These are phyloP conservation scores for Pterostichus niger DNA, from an alignment of 2,888 invertebrate species.

Conservation along the genomic window DNA sequence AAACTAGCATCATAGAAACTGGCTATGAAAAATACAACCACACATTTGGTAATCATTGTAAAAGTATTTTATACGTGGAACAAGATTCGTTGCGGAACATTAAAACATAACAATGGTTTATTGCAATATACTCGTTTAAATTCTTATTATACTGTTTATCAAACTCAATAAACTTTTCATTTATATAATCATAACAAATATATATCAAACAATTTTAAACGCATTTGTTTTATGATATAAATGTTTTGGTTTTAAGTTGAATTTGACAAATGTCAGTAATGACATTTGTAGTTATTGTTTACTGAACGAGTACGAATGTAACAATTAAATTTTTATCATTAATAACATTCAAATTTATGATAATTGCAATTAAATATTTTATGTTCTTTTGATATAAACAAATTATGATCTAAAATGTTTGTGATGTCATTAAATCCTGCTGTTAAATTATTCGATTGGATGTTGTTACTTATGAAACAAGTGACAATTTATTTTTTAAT, in stretches of 20 bases:
- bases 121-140: slow-evolving; percentile 1
- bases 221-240: neutral
- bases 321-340: too few species aligned
- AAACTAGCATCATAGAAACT: neutral
- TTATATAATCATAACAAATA: neutral
- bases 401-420: neutral
- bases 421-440: too few species aligned
- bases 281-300: slow-evolving; percentile 12
- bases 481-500: too few species aligned
- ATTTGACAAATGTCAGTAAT: slow-evolving; percentile 15
- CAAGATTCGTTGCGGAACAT: neutral
- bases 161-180: neutral
- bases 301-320: slow-evolving; percentile 8
- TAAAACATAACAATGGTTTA: neutral
- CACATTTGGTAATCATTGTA: slow-evolving; percentile 5
- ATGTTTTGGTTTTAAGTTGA: slow-evolving; percentile 5
- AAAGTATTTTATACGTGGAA: slow-evolving; percentile 8
- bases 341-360: too few species aligned
- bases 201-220: neutral
- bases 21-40: slow-evolving; percentile 5
- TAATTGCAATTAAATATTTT: too few species aligned
- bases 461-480: too few species aligned
- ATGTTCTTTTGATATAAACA: neutral
- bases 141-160: slow-evolving; percentile 6
- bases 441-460: too few species aligned